Conservation (phyloP, 2,797 vertebrate genomes). For the Muraenolepis orangiensis region DNA sequence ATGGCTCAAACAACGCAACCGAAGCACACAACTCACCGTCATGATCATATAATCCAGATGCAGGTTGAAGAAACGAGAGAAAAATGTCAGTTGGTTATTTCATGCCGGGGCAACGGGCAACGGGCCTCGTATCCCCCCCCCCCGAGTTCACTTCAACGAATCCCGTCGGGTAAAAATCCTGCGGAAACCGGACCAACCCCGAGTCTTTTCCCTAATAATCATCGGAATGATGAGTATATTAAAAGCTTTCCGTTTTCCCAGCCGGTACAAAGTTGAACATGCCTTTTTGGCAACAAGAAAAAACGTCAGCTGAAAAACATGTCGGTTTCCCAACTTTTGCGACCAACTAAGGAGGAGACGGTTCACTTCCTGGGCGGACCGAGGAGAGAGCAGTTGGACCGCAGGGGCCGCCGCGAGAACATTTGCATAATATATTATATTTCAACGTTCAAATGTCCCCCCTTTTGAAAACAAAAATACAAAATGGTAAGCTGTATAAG, state of each 20-base stretch:
- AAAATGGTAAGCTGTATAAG: neutral
- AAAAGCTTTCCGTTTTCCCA: neutral
- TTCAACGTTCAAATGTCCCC: neutral
- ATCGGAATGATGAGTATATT: neutral
- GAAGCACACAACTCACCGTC: neutral
- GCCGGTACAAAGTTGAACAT: neutral
- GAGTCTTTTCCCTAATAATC: neutral
- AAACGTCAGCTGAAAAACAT: neutral
- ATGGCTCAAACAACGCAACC: neutral
- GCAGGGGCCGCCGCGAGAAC: neutral
- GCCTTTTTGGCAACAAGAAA: neutral
- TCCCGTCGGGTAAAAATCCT: neutral
- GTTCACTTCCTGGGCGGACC: neutral
- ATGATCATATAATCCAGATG: neutral
- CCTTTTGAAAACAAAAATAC: neutral
- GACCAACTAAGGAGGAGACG: neutral
- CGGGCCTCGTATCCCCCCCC: neutral
- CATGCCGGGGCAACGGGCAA: neutral
- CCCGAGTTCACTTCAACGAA: neutral
- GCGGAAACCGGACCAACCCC: neutral
- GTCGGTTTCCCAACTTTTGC: neutral
- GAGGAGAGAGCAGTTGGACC: neutral
- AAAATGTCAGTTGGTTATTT: neutral
- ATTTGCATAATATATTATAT: neutral
- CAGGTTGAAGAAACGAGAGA: neutral